These are phyloP conservation scores for Holacanthus passer DNA, from an alignment of 2,113 vertebrate genomes.

Conservation along the genomic window DNA sequence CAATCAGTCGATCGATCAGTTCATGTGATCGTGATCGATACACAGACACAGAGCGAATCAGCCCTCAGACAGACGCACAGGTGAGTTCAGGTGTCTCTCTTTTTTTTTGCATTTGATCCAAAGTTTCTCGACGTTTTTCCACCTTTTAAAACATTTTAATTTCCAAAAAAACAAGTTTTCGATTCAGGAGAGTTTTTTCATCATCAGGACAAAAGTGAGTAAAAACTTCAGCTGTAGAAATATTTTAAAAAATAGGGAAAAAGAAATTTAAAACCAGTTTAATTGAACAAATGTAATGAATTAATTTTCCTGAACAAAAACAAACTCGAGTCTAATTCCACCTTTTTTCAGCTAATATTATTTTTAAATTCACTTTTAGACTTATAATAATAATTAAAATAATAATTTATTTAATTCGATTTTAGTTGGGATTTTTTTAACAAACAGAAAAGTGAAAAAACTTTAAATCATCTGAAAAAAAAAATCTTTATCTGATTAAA, in stretches of 20 bases:
- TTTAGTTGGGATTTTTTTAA: neutral
- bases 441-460: neutral
- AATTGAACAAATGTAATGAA: no score
- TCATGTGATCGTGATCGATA: no score
- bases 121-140: neutral
- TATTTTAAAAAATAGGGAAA: neutral
- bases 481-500: no score
- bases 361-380: neutral
- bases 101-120: no score
- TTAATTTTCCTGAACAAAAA: no score
- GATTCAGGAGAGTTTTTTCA: neutral
- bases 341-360: neutral
- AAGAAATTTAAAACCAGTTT: no score
- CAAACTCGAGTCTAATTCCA: neutral
- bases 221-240: accelerated
- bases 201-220: neutral
- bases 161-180: neutral
- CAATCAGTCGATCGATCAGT: no score
- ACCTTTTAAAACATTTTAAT: neutral
- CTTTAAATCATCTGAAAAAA: neutral
- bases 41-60: no score
- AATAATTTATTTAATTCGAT: neutral
- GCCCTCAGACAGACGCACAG: no score
- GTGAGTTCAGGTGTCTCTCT: no score
- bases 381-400: neutral